These are phyloP conservation scores for Tauraco hartlaubi DNA, from an alignment of 2,797 vertebrate species.

Conservation along the genomic window DNA sequence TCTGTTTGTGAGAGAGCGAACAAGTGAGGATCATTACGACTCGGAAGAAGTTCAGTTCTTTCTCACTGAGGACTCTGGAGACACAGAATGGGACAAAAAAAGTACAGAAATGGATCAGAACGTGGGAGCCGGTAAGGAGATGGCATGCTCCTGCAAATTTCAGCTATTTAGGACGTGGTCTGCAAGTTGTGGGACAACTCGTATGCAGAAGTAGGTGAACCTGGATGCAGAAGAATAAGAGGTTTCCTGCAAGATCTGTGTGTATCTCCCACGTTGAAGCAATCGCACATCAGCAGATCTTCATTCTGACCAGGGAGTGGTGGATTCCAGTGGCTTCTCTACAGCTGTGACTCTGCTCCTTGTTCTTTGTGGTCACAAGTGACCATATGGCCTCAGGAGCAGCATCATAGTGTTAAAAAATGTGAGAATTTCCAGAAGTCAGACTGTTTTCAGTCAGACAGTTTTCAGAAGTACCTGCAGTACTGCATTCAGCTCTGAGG, in stretches of 20 bases:
- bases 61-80: neutral
- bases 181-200: neutral
- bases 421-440: neutral
- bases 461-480: no score
- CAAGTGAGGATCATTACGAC: conserved; percentile 23
- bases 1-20: conserved; percentile 19
- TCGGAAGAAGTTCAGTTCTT: conserved; percentile 29
- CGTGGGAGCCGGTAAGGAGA: neutral
- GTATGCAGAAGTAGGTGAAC: neutral
- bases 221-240: neutral
- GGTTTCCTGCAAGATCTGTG: neutral
- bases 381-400: neutral
- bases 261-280: neutral
- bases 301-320: neutral
- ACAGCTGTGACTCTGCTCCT: neutral
- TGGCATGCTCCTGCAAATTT: neutral
- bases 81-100: neutral
- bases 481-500: no score
- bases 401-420: neutral
- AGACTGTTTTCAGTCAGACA: no score
- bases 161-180: neutral
- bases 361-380: neutral
- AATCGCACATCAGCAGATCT: neutral
- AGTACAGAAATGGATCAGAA: neutral
- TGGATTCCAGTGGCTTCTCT: neutral